phyloP scores from a whole-genome alignment of 2,113 vertebrate genomes.

The Callopanchax toddi region DNA sequence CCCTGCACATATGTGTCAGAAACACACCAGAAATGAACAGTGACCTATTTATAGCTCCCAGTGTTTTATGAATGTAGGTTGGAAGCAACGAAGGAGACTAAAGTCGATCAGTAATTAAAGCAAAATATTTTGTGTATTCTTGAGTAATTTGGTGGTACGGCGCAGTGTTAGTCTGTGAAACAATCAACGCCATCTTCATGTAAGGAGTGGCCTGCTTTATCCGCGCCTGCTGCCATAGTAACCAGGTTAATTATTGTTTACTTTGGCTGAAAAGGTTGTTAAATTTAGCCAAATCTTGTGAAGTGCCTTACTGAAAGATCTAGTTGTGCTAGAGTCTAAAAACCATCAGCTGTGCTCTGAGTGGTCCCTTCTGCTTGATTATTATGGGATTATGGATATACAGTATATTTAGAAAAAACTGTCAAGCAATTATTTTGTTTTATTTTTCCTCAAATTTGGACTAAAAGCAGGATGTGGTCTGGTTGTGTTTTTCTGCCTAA shows the following conservation, averaged over 20 bases:
- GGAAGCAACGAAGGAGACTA: background rate
- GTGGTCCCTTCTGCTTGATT: no score
- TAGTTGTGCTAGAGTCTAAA: background rate
- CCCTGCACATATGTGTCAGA: slow-evolving; percentile 42
- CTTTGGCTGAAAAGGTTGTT: background rate
- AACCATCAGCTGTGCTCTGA: no score
- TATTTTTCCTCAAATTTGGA: no score
- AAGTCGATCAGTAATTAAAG: background rate
- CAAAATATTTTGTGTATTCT: background rate
- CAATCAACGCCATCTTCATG: background rate
- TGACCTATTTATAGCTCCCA: slow-evolving; percentile 29
- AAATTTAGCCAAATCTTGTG: background rate
- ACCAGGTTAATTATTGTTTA: background rate
- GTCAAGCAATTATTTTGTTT: no score
- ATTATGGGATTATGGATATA: no score
- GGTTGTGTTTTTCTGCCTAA: no score
- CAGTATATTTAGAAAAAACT: no score
- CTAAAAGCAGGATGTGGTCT: no score
- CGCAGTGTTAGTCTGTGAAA: background rate
- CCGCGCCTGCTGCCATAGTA: background rate
- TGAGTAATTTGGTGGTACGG: background rate
- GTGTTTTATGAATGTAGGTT: background rate
- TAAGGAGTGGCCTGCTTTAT: no score
- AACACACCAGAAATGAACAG: slow-evolving; percentile 21
- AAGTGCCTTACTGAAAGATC: background rate